These are phyloP conservation scores for Drosophila repletoides DNA, from an alignment of 1,140 invertebrate genomes.

Conservation along the genomic window DNA sequence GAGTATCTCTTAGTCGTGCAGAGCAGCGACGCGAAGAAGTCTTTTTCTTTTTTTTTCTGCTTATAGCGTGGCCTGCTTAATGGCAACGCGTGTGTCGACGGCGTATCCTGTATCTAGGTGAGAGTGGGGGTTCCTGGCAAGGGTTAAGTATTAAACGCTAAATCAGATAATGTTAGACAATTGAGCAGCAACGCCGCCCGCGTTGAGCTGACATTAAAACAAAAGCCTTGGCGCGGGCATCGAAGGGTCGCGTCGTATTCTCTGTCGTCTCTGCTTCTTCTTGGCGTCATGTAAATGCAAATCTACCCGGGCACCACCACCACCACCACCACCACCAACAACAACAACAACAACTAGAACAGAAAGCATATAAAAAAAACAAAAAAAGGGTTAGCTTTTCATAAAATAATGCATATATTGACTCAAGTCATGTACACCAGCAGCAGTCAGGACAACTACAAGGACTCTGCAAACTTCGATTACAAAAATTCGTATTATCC, in stretches of 20 bases:
- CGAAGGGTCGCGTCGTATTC: constrained; percentile 9
- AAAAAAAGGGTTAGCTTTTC: constrained; percentile 69
- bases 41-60: not conserved
- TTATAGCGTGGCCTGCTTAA: constrained; percentile 24
- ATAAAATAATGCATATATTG: constrained; percentile 75
- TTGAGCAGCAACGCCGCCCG: constrained; percentile 66
- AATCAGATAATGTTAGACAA: constrained; percentile 81
- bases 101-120: constrained; percentile 23
- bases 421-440: constrained; percentile 75
- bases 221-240: constrained; percentile 48
- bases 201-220: constrained; percentile 70
- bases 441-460: constrained; percentile 30
- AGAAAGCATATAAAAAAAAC: not conserved
- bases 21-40: no score
- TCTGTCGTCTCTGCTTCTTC: not conserved
- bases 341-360: constrained; percentile 7
- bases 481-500: constrained; percentile 69
- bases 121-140: constrained; percentile 25
- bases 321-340: constrained; percentile 5
- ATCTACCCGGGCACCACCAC: constrained; percentile 22
- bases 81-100: constrained; percentile 56
- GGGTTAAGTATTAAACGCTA: constrained; percentile 78
- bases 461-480: constrained; percentile 74
- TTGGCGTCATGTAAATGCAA: constrained; percentile 55
- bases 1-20: no score